Evolutionary conservation across 2,888 invertebrate species (phyloP).

Genomic region (Anticlea derivata): DNA sequence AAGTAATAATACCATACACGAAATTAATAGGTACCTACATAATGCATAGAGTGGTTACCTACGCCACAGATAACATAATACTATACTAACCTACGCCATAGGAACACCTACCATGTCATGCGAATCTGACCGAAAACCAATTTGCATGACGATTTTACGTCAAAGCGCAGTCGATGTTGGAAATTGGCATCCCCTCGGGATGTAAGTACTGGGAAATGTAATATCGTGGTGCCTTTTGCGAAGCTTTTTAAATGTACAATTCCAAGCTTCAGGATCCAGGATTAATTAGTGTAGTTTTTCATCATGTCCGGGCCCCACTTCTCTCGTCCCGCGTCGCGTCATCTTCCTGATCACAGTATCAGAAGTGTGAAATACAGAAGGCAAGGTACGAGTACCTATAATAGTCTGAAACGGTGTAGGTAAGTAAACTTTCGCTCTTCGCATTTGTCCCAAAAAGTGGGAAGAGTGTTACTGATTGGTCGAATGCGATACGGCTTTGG

Average conservation of each 20-base stretch:
- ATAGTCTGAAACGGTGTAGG: too few species aligned
- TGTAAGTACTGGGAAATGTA: slow-evolving; percentile 43
- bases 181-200: slow-evolving; percentile 40
- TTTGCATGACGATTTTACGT: slow-evolving; percentile 25
- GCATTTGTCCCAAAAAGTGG: too few species aligned
- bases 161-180: slow-evolving; percentile 36
- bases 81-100: too few species aligned
- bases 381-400: too few species aligned
- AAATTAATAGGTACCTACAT: too few species aligned
- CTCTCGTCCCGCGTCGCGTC: slow-evolving; percentile 22
- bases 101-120: neutral
- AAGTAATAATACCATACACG: too few species aligned
- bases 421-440: too few species aligned
- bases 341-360: slow-evolving; percentile 31
- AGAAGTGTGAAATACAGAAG: slow-evolving; percentile 1
- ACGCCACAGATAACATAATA: too few species aligned
- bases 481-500: too few species aligned
- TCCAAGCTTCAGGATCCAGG: slow-evolving; percentile 54
- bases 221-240: slow-evolving; percentile 43
- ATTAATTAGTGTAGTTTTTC: slow-evolving; percentile 68
- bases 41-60: too few species aligned
- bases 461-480: too few species aligned
- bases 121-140: slow-evolving; percentile 2
- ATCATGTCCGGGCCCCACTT: slow-evolving; percentile 45
- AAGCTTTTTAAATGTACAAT: slow-evolving; percentile 49